These are phyloP conservation scores for Dysdera silvatica DNA, from an alignment of 1,140 invertebrate species.

Conservation along the genomic window DNA sequence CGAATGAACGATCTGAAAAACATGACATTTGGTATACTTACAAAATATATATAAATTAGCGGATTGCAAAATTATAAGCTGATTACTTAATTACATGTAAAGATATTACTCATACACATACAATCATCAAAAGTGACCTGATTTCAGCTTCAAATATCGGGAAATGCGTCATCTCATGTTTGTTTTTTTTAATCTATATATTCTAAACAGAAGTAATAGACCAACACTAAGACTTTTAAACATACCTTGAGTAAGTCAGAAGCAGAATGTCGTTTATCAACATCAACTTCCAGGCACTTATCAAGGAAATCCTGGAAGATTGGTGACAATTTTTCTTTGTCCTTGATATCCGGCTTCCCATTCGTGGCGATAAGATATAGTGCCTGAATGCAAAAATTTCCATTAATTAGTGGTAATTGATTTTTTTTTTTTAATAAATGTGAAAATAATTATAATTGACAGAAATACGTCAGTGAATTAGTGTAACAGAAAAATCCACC, in stretches of 20 bases:
- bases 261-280: slow-evolving; percentile 74
- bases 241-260: slow-evolving; percentile 56
- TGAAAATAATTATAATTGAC: neutral
- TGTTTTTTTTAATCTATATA: too few species aligned
- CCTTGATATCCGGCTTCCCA: slow-evolving; percentile 81
- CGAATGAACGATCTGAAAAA: too few species aligned
- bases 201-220: neutral
- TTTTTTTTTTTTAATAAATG: neutral
- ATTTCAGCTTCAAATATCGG: too few species aligned
- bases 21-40: too few species aligned
- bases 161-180: too few species aligned
- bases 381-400: slow-evolving; percentile 51
- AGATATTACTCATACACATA: too few species aligned
- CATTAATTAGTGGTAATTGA: neutral
- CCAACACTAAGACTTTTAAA: neutral
- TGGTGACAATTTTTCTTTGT: slow-evolving; percentile 70
- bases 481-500: too few species aligned
- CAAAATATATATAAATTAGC: too few species aligned
- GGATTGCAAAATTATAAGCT: too few species aligned
- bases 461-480: neutral
- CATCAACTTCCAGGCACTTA: slow-evolving; percentile 80
- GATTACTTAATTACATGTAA: too few species aligned
- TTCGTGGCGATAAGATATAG: slow-evolving; percentile 93
- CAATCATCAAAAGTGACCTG: too few species aligned
- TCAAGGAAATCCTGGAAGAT: slow-evolving; percentile 48